These are phyloP conservation scores for Pipra filicauda DNA, from an alignment of 2,113 vertebrate genomes.

Conservation along the genomic window DNA sequence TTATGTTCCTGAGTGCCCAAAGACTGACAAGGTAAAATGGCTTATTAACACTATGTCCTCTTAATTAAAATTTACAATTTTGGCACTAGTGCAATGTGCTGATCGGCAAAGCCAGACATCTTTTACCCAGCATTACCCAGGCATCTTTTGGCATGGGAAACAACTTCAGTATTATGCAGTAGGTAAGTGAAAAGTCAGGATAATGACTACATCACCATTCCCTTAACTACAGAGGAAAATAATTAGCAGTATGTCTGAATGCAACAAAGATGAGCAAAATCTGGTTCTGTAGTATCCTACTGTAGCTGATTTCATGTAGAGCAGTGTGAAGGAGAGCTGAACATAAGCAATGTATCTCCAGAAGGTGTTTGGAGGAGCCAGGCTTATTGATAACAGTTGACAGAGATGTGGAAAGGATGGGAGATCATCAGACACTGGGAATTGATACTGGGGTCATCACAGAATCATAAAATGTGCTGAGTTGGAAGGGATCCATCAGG, in stretches of 20 bases:
- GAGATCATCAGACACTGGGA: background rate
- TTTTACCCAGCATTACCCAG: background rate
- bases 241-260: background rate
- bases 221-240: background rate
- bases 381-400: background rate
- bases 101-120: background rate
- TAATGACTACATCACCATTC: background rate
- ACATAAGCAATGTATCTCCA: background rate
- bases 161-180: background rate
- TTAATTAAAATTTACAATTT: background rate
- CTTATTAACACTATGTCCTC: background rate
- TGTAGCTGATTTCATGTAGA: background rate
- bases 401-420: background rate
- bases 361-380: background rate
- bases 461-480: background rate
- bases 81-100: background rate
- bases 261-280: background rate
- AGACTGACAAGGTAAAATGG: background rate
- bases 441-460: background rate
- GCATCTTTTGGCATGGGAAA: background rate
- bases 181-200: background rate
- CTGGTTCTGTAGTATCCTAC: background rate
- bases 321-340: background rate
- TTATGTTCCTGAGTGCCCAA: background rate
- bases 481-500: background rate